Base-by-base conservation (phyloP, 2,797 vertebrate genomes). In the Philypnodon macrostomus region DNA sequence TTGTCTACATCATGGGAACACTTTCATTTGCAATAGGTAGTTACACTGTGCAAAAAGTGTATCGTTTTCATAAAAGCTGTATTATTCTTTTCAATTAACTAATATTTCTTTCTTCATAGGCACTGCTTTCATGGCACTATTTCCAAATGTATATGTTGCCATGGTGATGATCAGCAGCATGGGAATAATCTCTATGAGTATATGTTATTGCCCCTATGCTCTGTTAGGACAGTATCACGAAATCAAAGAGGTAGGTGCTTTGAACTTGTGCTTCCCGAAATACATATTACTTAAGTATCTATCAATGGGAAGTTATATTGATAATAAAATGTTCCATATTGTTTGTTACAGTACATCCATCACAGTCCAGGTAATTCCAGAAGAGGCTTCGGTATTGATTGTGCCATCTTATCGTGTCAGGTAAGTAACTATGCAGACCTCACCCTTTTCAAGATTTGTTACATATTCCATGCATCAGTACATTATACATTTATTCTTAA, bases 161-260 rank as follows among this genome's bases (percentile, higher is more conserved):
- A 98, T 97, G 95, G 84, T 92, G 53, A 95, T 94, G 93, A 95
- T 98, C 84, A 96, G 95, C 90, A 96, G 89, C 0, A 98, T 98
- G 97, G 97, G 97, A 44, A 77, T 98, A 17, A 93, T 98, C 62
- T 98, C 93, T 11, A 95, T 98, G 95, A 97, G 95, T 58, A 96
- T 98, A 72, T 98, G 94, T 63, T 99, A 98, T 86, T 98, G 96
- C 69, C 95, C 97, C 0, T 99, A 98, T 0, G 94, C 95, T 0
- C 91, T 99, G 65, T 66, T 98, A n/a, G 97, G 97, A 38, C 97
- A 98, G 64, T 99, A 99, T 78, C 97, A 99, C 4, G 96, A 99
- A 64, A 92, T 93, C 49, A 96, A 95, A 82, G 72, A 93, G 94
- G 96, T 98, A 51, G 10, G 12, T 34, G 0, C 7, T 11, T 58